Base-by-base conservation (phyloP, 2,888 invertebrate species). In the Alloscopus bannaensis region DNA sequence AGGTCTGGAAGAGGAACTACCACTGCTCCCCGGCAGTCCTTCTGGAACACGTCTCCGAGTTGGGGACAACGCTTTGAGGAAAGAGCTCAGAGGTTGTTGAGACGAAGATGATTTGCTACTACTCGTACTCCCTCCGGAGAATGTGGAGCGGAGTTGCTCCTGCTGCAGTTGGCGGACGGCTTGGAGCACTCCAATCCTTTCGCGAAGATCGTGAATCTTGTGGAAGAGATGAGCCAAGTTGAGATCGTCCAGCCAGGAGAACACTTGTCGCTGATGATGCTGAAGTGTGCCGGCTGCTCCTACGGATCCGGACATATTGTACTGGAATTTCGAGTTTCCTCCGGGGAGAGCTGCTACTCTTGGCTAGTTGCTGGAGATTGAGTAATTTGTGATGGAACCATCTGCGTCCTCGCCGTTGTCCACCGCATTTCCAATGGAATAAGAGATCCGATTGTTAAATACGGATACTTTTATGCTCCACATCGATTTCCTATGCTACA, bases 161-260 rank as follows among this genome's bases (percentile, higher is more conserved):
- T 72, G 79, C 66, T 83, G 82, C 22, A 84, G 76, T 59, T 83
- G 80, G 62, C 84, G 73, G n/a, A 82, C 77, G 24, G 83, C 84
- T 77, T 84, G 83, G 64, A 85, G 85, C 29, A 85, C 69, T 31
- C 78, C 80, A 40, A 85, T 76, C 47, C 83, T 80, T 78, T 85
- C 85, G 57, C 84, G 85, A 40, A 85, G 81, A 70, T 85, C 85
- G 8, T 65, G 65, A 13, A 85, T 82, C 36, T 81, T 79, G 52
- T 85, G 82, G 68, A 85, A 85, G 72, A 84, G 83, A 72, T 85
- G 84, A 28, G 83, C 31, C 29, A 84, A 72, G 45, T 80, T 81
- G 36, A 85, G 79, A 47, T 72, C 70, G 73, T 84, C 80, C 65
- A 85, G 80, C 85, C 85, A 85, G 47, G 69, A 71, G 77, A 81